Evolutionary conservation across 1,140 invertebrate genomes (phyloP).

Genomic region (Oryzaephilus surinamensis): DNA sequence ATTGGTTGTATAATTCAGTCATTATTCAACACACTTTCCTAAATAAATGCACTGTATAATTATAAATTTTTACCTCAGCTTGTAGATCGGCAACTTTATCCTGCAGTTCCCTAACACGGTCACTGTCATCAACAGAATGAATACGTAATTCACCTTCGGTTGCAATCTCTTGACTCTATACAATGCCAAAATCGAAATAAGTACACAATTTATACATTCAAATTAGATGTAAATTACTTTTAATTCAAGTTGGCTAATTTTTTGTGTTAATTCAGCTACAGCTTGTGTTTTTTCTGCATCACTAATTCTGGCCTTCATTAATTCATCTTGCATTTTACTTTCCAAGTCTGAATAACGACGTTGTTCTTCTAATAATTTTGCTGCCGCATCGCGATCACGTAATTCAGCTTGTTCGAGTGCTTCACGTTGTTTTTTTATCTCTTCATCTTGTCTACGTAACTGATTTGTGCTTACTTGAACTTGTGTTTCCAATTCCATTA

Average conservation of each 20-base stretch:
- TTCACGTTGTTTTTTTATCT: conserved; percentile 72
- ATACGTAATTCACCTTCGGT: conserved; percentile 77
- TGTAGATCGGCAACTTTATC: conserved; percentile 84
- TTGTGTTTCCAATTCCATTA: conserved; percentile 98
- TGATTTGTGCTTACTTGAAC: conserved; percentile 94
- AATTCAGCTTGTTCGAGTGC: conserved; percentile 60
- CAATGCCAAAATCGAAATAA: not conserved
- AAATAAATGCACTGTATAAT: conserved; percentile 1
- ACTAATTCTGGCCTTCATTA: conserved; percentile 87
- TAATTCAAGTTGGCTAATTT: conserved; percentile 86
- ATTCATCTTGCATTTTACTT: conserved; percentile 86
- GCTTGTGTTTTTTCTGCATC: conserved; percentile 90
- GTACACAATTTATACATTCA: not conserved
- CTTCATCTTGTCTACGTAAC: conserved; percentile 85
- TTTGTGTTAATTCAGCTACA: conserved; percentile 89
- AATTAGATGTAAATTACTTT: conserved; percentile 51
- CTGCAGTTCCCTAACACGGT: conserved; percentile 75
- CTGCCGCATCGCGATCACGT: conserved; percentile 63
- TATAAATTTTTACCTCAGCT: conserved; percentile 63
- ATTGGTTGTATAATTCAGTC: not conserved
- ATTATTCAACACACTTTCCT: no score
- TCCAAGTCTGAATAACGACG: conserved; percentile 76
- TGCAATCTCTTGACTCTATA: conserved; percentile 82
- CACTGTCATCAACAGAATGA: conserved; percentile 64
- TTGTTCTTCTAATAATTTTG: conserved; percentile 73